phyloP scores from a whole-genome alignment of 2,113 vertebrate genomes.

The Oncorhynchus tshawytscha region DNA sequence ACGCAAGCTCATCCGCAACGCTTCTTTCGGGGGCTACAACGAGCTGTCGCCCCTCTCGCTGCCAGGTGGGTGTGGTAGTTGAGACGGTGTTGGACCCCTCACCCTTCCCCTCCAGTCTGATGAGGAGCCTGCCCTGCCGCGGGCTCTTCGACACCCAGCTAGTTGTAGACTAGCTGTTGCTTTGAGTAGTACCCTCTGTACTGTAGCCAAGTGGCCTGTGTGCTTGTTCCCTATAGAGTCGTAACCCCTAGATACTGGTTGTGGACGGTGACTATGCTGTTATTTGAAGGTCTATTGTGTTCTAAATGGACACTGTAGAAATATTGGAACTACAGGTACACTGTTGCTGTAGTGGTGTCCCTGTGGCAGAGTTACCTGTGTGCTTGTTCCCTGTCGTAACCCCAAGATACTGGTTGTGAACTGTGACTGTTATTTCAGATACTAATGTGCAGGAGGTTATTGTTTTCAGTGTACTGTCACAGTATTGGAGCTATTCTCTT shows the following conservation, averaged over 20 bases:
- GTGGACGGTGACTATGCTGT: background rate
- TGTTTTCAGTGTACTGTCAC: background rate
- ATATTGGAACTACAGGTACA: background rate
- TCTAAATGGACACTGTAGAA: background rate
- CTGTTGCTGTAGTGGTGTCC: no score
- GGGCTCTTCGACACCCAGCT: no score
- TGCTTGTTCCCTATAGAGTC: no score
- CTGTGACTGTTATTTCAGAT: background rate
- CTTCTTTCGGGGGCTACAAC: conserved; percentile 96
- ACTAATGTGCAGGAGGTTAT: background rate
- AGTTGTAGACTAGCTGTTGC: background rate
- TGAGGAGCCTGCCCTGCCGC: no score
- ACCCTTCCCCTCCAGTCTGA: no score
- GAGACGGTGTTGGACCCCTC: background rate
- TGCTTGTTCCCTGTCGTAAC: background rate
- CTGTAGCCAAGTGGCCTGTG: no score
- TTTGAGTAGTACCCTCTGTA: no score
- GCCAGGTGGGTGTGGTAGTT: conserved; percentile 83
- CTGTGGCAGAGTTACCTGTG: no score
- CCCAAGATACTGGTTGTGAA: background rate
- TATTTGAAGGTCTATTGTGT: background rate
- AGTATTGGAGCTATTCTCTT: background rate
- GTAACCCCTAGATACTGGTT: background rate
- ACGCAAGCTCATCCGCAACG: conserved; percentile 95
- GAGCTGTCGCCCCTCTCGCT: conserved; percentile 84